Percentiles rank a stretch among this genome's conserved stretches.
These are phyloP conservation scores for Cephalopholis sonnerati DNA, from an alignment of 2,113 vertebrate species.

Conservation along the genomic window DNA sequence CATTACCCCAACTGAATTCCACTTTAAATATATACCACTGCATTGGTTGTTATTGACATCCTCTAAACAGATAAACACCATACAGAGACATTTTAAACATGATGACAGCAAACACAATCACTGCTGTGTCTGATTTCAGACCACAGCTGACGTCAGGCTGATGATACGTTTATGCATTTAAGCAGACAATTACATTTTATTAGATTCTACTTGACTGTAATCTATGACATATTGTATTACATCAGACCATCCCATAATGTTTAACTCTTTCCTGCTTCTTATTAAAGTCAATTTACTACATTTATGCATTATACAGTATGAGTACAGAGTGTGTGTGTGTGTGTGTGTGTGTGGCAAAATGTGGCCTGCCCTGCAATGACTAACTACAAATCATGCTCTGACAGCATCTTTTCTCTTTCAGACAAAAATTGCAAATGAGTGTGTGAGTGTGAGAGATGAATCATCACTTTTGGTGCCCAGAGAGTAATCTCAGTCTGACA, in stretches of 20 bases:
- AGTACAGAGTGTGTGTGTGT: no score
- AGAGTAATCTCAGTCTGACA: slow-evolving; percentile 14
- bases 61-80: neutral
- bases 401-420: slow-evolving; percentile 1
- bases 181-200: slow-evolving; percentile 8
- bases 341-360: neutral
- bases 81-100: neutral
- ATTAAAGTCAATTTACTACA: neutral
- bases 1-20: no score
- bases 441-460: slow-evolving; percentile 28
- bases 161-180: neutral
- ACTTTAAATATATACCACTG: neutral
- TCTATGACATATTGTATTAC: slow-evolving; percentile 18
- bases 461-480: slow-evolving; percentile 35
- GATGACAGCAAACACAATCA: neutral
- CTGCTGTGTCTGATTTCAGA: neutral
- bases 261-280: slow-evolving; percentile 32
- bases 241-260: neutral
- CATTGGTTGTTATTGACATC: neutral
- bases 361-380: slow-evolving; percentile 2
- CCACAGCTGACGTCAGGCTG: slow-evolving; percentile 13
- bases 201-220: neutral
- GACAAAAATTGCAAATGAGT: slow-evolving; percentile 7
- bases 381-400: slow-evolving; percentile 19
- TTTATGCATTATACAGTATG: neutral